phyloP scores from a whole-genome alignment of 2,113 vertebrate species.

The Apteryx owenii region DNA sequence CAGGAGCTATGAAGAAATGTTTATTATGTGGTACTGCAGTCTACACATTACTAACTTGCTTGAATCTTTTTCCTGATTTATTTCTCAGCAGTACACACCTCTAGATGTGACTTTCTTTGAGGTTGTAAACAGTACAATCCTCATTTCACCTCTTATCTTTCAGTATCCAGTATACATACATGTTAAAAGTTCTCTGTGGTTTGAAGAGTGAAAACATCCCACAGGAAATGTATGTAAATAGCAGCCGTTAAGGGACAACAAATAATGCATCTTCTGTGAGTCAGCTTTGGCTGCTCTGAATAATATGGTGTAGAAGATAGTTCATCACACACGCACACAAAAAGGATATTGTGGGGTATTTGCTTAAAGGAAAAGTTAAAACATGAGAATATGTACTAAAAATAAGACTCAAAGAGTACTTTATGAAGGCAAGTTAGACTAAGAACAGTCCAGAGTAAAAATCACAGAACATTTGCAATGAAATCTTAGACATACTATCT shows the following conservation, averaged over 20 bases:
- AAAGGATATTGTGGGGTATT: conserved; percentile 13
- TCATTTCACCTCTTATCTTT: conserved; percentile 44
- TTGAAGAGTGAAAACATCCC: conserved; percentile 45
- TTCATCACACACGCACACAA: neutral
- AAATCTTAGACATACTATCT: neutral
- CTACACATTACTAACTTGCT: neutral
- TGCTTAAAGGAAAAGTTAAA: conserved; percentile 27
- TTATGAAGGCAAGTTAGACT: neutral
- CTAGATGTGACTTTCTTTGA: neutral
- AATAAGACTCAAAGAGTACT: neutral
- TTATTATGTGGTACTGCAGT: neutral
- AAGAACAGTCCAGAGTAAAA: neutral
- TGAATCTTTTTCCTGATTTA: neutral
- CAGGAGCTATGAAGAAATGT: neutral
- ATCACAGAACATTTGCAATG: neutral
- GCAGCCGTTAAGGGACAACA: conserved; percentile 58
- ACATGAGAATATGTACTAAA: neutral
- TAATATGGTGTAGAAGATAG: neutral
- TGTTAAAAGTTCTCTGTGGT: neutral
- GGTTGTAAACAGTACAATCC: neutral
- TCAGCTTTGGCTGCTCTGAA: conserved; percentile 44
- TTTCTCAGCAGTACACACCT: neutral
- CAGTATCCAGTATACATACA: neutral
- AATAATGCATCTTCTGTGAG: conserved; percentile 62
- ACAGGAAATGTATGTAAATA: conserved; percentile 61